A percentile compares a stretch with the other conserved stretches of the same genome.
These are phyloP conservation scores for Argya squamiceps DNA, from an alignment of 2,797 vertebrate genomes.

Conservation along the genomic window DNA sequence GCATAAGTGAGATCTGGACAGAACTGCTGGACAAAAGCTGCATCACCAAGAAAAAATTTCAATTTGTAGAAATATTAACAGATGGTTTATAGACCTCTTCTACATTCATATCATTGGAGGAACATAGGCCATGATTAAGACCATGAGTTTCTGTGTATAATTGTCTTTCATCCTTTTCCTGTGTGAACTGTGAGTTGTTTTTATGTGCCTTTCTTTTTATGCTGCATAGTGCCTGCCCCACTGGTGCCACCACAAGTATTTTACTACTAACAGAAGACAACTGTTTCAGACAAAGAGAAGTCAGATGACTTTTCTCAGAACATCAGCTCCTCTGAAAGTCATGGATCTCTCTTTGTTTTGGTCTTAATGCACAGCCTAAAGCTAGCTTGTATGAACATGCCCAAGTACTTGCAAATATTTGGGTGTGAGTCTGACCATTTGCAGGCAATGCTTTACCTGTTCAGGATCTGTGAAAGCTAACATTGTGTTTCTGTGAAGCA, in stretches of 20 bases:
- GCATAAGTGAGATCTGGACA: background rate
- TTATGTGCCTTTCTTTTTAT: background rate
- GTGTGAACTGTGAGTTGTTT: background rate
- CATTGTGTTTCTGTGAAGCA: background rate
- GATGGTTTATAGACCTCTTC: background rate
- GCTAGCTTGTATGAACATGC: background rate
- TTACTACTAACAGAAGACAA: background rate
- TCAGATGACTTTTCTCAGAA: background rate
- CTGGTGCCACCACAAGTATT: background rate
- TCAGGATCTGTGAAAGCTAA: background rate
- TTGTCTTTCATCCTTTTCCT: background rate
- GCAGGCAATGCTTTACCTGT: background rate
- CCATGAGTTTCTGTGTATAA: background rate
- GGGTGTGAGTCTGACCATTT: background rate
- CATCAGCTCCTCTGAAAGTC: background rate
- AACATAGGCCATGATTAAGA: background rate
- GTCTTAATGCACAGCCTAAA: background rate
- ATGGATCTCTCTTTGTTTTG: background rate
- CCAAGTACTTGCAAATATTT: background rate
- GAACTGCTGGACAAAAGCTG: background rate
- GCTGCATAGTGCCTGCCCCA: background rate
- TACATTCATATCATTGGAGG: fast-evolving
- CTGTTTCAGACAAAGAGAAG: background rate
- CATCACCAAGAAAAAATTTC: background rate
- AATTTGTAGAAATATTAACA: background rate